These are phyloP conservation scores for Chymomyza costata DNA, from an alignment of 1,140 invertebrate species.

Conservation along the genomic window DNA sequence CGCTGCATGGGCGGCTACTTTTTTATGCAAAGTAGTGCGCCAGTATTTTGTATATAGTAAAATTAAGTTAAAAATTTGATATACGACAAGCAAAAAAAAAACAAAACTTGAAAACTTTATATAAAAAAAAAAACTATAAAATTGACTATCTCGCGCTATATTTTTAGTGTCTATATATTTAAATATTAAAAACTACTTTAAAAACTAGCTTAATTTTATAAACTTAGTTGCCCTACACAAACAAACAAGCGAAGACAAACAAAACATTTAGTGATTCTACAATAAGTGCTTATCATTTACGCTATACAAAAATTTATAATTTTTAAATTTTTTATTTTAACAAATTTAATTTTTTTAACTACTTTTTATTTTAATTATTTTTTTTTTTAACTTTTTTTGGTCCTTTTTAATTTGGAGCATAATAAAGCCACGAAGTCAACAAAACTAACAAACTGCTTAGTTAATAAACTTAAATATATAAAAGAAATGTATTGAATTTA, in stretches of 20 bases:
- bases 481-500: constrained; percentile 67
- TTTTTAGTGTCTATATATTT: constrained; percentile 42
- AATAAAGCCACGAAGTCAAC: constrained; percentile 45
- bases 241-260: constrained; percentile 62
- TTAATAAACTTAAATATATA: constrained; percentile 43
- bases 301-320: constrained; percentile 32
- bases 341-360: constrained; percentile 34
- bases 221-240: constrained; percentile 38
- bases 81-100: constrained; percentile 44
- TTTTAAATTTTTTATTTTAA: constrained; percentile 37
- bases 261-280: constrained; percentile 71
- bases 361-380: constrained; percentile 29
- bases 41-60: constrained; percentile 61
- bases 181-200: constrained; percentile 37
- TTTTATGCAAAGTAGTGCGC: constrained; percentile 50
- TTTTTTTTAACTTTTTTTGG: constrained; percentile 46
- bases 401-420: constrained; percentile 45
- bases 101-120: constrained; percentile 13
- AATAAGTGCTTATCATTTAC: constrained; percentile 54
- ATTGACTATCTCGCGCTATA: constrained; percentile 68
- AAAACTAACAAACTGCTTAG: constrained; percentile 45
- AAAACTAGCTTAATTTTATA: constrained; percentile 61
- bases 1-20: constrained; percentile 39
- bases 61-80: constrained; percentile 40
- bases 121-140: constrained; percentile 23